These are phyloP conservation scores for Osmerus mordax DNA, from an alignment of 2,113 vertebrate species.

Conservation along the genomic window DNA sequence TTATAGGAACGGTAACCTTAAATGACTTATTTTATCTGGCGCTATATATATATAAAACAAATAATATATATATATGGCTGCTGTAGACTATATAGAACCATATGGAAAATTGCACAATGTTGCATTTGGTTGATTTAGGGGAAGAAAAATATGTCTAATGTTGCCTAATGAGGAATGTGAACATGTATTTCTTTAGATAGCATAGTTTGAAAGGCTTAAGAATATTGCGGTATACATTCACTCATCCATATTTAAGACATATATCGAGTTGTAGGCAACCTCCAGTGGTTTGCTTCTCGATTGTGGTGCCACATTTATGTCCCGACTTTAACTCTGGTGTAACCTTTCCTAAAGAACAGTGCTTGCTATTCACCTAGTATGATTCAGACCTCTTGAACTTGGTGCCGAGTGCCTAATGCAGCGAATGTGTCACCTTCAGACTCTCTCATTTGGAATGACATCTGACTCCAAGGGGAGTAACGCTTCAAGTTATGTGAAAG, in stretches of 20 bases:
- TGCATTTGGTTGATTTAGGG: no score
- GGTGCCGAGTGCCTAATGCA: conserved; percentile 18
- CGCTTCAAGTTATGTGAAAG: conserved; percentile 20
- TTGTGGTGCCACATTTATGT: neutral
- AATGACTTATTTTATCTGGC: no score
- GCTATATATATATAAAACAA: no score
- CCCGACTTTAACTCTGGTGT: neutral
- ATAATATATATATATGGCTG: no score
- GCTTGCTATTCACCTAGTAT: conserved; percentile 9
- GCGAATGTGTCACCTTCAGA: conserved; percentile 49
- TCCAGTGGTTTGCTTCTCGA: neutral
- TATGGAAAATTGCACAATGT: no score
- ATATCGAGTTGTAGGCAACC: neutral
- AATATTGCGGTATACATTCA: conserved; percentile 28
- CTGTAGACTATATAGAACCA: no score
- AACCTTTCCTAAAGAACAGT: neutral
- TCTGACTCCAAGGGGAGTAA: conserved; percentile 11
- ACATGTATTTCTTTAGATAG: conserved; percentile 37
- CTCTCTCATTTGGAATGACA: conserved; percentile 9
- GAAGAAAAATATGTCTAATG: no score
- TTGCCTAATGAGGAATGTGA: no score
- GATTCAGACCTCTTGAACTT: conserved; percentile 11
- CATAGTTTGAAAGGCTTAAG: conserved; percentile 41
- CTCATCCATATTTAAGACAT: conserved; percentile 30
- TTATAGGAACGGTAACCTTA: no score